Evolutionary conservation across 2,797 vertebrate genomes (phyloP).

Genomic region (Aphelocoma californica): DNA sequence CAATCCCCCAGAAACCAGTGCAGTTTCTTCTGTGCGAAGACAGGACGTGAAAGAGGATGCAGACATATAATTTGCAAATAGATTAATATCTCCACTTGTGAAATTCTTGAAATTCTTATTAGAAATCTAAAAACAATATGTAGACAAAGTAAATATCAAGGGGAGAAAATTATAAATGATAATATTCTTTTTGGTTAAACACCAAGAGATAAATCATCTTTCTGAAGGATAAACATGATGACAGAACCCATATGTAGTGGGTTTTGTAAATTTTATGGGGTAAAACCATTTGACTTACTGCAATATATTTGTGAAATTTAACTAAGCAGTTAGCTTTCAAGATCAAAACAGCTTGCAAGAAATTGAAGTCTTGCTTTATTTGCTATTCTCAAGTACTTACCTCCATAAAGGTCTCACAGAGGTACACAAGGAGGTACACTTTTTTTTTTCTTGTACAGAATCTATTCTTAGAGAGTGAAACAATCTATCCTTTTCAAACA

Average conservation of each 20-base stretch:
- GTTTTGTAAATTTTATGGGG: not conserved
- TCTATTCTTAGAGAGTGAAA: not conserved
- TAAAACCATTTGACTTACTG: not conserved
- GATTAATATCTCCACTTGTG: not conserved
- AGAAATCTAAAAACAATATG: not conserved
- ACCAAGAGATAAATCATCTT: constrained; percentile 16
- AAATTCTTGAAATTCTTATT: not conserved
- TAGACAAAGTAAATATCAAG: not conserved
- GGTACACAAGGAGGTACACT: not conserved
- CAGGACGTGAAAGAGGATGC: not conserved
- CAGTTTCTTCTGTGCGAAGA: not conserved
- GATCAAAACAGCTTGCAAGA: not conserved
- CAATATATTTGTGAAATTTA: constrained; percentile 1
- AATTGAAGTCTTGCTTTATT: not conserved
- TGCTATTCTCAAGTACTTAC: not conserved
- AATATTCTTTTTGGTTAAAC: constrained; percentile 6
- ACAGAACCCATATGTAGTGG: not conserved
- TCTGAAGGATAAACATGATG: not conserved
- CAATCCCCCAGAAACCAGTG: not conserved
- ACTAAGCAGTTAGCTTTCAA: not conserved
- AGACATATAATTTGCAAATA: not conserved
- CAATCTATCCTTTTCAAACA: not conserved
- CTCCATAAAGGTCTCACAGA: not conserved
- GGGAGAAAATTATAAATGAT: not conserved
- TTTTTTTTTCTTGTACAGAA: not conserved